A percentile compares a stretch with the other conserved stretches of the same genome.
Evolutionary conservation across 2,888 invertebrate species (phyloP).

Genomic region (Latheticus oryzae): DNA sequence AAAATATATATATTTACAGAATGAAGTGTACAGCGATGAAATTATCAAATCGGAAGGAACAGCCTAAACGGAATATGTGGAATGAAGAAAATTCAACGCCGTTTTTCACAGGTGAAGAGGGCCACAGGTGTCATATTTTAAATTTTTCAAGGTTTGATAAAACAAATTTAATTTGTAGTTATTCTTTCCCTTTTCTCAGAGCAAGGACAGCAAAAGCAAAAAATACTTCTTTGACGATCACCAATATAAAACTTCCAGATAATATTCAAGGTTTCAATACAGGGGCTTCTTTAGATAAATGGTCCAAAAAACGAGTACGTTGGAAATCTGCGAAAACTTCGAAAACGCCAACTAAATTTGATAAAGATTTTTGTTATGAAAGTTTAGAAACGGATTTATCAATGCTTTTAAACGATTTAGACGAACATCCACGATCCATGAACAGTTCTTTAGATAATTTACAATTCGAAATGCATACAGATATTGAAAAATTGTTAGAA

Average conservation of each 20-base stretch:
- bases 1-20: slow-evolving; percentile 3
- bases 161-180: slow-evolving; percentile 29
- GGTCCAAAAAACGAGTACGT: slow-evolving; percentile 59
- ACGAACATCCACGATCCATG: slow-evolving; percentile 24
- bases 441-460: slow-evolving; percentile 39
- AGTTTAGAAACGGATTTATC: slow-evolving; percentile 38
- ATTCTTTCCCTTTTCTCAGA: slow-evolving; percentile 35
- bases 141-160: not conserved
- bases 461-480: slow-evolving; percentile 57
- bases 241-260: slow-evolving; percentile 56
- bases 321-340: slow-evolving; percentile 52
- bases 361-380: slow-evolving; percentile 40
- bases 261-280: slow-evolving; percentile 54
- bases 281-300: slow-evolving; percentile 58
- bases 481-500: slow-evolving; percentile 55
- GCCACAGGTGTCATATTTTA: slow-evolving; percentile 22
- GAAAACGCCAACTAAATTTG: slow-evolving; percentile 25
- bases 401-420: slow-evolving; percentile 43
- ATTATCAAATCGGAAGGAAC: slow-evolving; percentile 49
- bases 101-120: slow-evolving; percentile 20
- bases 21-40: slow-evolving; percentile 59
- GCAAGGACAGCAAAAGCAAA: slow-evolving; percentile 1
- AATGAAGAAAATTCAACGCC: slow-evolving; percentile 9
- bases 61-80: slow-evolving; percentile 2
- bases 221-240: slow-evolving; percentile 48